Base-by-base conservation (phyloP, 2,113 vertebrate genomes). In the Sialia sialis region DNA sequence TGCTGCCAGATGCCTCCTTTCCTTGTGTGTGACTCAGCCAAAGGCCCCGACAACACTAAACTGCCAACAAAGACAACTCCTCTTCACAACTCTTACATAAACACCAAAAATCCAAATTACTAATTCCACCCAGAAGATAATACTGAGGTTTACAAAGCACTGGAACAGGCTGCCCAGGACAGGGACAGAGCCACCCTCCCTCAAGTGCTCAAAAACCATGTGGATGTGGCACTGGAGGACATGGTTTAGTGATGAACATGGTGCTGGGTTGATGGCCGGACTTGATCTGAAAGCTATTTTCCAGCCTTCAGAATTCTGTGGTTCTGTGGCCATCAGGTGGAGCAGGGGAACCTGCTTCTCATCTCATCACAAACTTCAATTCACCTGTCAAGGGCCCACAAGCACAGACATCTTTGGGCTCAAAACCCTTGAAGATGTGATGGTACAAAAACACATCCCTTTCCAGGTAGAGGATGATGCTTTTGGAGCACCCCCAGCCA, bases 401-500 rank as follows among this genome's bases (percentile, higher is more conserved):
- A 5, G 13, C 23, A 44, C 4, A 73, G 59, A 30, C 10, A 58
- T 13, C 32, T 76, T 8, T 9, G 48, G 27, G 36, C 32, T 63
- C 54, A 41, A 76, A 76, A 38, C 38, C 52, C n/a, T 36, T 30
- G 9, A 16, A 58, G n/a, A 48, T 23, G 4, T 34, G 20, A 23
- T 9, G 2, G 29, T 16, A 25, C 3, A 16, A 66, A 62, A 23
- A 1, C 13, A 36, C 9, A 60, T 10, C 15, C 18, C 5, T 69
- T 51, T 44, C 15, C 30, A 78, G 23, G 44, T 0, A 63, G 3
- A 3, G 9, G 4, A 16, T 26, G n/a, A 38, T 21, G 16, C 17
- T 13, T 44, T 63, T 26, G 29, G 27, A 73, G 25, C 36, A 79
- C 41, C 13, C n/a, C 5, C 36, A 91, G 38, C 34, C 55, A 74